Evolutionary conservation across 64 coral and sea anemone genomes (phyloP).

Genomic region (Pocillopora verrucosa): DNA sequence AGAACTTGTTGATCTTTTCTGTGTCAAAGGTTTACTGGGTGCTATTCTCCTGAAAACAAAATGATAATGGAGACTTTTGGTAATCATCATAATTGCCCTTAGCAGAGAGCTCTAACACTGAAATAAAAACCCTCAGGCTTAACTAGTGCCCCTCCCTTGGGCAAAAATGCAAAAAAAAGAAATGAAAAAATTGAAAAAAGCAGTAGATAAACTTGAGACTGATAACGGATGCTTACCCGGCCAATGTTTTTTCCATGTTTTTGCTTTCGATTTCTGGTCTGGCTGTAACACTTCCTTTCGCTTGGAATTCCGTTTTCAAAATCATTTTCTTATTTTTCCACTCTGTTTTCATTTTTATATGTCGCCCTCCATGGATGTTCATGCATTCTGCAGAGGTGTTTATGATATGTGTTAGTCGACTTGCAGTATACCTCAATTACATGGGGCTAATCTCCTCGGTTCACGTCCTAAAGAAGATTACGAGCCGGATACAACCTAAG

Average conservation of each 20-base stretch:
- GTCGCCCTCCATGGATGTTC: not conserved
- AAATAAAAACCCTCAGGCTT: too few species aligned
- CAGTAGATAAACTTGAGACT: not conserved
- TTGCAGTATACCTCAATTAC: not conserved
- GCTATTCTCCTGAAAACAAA: not conserved
- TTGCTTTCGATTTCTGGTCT: not conserved
- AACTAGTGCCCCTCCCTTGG: too few species aligned
- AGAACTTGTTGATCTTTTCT: not conserved
- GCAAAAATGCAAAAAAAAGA: not conserved
- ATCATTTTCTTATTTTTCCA: not conserved
- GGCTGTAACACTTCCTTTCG: not conserved
- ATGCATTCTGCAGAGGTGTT: not conserved
- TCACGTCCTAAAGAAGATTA: too few species aligned
- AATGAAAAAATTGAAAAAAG: too few species aligned
- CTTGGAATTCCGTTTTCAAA: not conserved
- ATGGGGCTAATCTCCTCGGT: too few species aligned
- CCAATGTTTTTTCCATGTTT: not conserved
- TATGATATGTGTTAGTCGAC: not conserved
- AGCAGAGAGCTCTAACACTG: not conserved
- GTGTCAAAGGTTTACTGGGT: not conserved
- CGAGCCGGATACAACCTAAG: too few species aligned
- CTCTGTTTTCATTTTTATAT: not conserved
- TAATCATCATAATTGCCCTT: not conserved
- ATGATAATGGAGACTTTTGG: not conserved
- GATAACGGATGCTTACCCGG: not conserved